Evolutionary conservation across 2,797 vertebrate genomes (phyloP).

Genomic region (Thripadectes ignobilis): DNA sequence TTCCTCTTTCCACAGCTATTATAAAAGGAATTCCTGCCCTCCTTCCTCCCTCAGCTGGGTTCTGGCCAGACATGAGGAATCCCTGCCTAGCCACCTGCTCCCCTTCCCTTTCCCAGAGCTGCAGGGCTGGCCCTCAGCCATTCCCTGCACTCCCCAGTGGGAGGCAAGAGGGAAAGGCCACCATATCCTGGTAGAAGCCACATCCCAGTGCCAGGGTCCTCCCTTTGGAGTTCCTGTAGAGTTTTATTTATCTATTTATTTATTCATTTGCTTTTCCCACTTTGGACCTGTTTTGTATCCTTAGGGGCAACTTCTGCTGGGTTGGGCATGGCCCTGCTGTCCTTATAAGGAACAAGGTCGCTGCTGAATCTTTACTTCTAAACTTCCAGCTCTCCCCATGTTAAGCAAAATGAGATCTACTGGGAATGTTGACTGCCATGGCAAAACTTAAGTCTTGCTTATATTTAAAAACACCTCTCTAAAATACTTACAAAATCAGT

Average conservation of each 20-base stretch:
- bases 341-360: neutral
- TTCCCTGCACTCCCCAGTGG: neutral
- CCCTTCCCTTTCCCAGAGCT: no score
- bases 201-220: no score
- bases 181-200: neutral
- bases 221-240: neutral
- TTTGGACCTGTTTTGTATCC: no score
- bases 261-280: neutral
- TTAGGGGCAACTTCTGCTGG: no score
- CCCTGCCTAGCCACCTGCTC: neutral
- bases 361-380: fast-evolving
- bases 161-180: neutral
- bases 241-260: neutral
- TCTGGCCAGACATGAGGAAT: fast-evolving
- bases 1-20: fast-evolving
- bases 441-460: neutral
- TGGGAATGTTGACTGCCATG: fast-evolving
- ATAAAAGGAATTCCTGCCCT: fast-evolving
- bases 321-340: neutral
- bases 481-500: fast-evolving
- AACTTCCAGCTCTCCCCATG: neutral
- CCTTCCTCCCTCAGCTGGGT: neutral
- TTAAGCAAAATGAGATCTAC: neutral
- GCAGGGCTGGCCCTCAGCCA: neutral
- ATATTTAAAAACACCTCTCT: fast-evolving